Evolutionary conservation across 2,113 vertebrate species (phyloP).

Genomic region (Tympanuchus pallidicinctus): DNA sequence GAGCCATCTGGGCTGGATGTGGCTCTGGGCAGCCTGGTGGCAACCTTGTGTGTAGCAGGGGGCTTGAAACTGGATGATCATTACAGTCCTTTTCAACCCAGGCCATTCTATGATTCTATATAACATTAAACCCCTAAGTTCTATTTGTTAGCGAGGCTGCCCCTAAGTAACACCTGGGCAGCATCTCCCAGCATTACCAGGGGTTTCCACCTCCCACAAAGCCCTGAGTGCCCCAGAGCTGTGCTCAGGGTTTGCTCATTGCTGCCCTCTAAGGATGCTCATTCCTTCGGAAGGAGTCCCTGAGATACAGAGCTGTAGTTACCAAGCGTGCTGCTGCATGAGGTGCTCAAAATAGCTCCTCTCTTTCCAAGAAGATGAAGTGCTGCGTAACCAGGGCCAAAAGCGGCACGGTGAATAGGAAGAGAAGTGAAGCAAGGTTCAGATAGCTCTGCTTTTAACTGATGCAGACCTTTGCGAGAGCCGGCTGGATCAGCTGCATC

Average conservation of each 20-base stretch:
- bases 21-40: too few species aligned
- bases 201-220: rapidly evolving
- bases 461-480: not conserved
- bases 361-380: constrained; percentile 23
- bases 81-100: too few species aligned
- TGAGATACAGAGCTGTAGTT: not conserved
- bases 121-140: not conserved
- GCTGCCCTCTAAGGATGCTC: not conserved
- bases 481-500: not conserved
- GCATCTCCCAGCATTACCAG: not conserved
- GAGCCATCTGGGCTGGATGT: not conserved
- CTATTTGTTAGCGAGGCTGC: rapidly evolving
- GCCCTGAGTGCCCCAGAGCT: rapidly evolving
- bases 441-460: not conserved
- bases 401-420: not conserved
- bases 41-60: too few species aligned
- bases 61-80: too few species aligned
- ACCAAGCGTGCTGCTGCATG: not conserved
- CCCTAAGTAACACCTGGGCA: not conserved
- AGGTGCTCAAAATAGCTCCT: not conserved
- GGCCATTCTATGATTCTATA: too few species aligned
- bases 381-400: not conserved
- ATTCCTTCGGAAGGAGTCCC: not conserved
- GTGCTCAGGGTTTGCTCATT: not conserved
- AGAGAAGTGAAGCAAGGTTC: not conserved